Evolutionary conservation across 2,113 vertebrate genomes (phyloP).

Genomic region (Tragelaphus imberbis): DNA sequence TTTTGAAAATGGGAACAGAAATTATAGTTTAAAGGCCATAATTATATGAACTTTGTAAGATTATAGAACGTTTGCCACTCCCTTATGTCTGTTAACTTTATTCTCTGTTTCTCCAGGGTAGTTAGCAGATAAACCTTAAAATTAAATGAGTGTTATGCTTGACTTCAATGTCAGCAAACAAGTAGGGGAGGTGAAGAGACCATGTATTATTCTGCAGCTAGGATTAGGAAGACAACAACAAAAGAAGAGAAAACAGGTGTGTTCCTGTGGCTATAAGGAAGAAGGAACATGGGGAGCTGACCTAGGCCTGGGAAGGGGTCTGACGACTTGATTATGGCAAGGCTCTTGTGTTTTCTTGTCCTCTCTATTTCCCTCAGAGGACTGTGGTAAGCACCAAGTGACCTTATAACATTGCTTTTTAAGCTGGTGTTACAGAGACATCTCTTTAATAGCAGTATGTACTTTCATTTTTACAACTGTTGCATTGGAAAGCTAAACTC

Average conservation of each 20-base stretch:
- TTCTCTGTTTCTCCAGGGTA: background rate
- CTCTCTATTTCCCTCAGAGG: background rate
- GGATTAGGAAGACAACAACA: background rate
- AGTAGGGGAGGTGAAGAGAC: background rate
- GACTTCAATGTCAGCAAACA: background rate
- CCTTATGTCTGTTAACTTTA: background rate
- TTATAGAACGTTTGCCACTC: background rate
- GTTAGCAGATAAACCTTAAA: background rate
- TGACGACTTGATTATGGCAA: background rate
- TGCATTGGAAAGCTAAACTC: background rate
- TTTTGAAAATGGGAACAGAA: background rate
- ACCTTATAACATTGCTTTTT: background rate
- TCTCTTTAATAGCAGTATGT: background rate
- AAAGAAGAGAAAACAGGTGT: background rate
- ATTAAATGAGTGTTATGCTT: background rate
- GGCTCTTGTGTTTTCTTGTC: background rate
- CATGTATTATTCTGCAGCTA: background rate
- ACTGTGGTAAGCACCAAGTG: background rate
- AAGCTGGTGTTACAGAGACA: background rate
- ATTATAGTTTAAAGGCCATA: background rate
- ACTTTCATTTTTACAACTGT: background rate
- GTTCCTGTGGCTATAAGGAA: background rate
- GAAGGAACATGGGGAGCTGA: background rate
- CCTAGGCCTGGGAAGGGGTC: background rate
- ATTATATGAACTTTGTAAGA: conserved; percentile 6